phyloP scores from a whole-genome alignment of 2,797 vertebrate genomes.

The Pipistrellus kuhlii region DNA sequence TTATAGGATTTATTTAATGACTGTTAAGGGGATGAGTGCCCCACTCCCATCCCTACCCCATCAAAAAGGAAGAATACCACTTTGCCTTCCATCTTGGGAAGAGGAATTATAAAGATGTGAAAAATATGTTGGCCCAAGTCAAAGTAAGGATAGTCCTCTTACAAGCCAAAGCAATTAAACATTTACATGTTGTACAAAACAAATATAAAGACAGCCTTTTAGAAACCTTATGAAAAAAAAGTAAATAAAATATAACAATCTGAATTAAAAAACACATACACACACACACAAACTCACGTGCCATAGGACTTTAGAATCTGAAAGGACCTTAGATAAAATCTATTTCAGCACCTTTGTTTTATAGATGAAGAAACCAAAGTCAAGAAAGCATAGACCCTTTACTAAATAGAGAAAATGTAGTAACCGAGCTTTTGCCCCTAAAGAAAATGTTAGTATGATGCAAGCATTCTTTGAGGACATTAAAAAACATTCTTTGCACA shows the following conservation, averaged over 20 bases:
- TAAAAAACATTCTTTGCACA: constrained; percentile 8
- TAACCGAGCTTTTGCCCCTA: constrained; percentile 1
- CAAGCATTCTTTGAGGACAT: not conserved
- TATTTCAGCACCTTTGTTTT: not conserved
- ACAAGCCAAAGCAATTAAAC: constrained; percentile 5
- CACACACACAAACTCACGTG: not conserved
- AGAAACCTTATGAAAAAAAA: not conserved
- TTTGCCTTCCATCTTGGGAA: constrained; percentile 6
- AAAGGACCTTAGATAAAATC: constrained; percentile 13
- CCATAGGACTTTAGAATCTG: not conserved
- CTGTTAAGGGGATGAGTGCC: not conserved
- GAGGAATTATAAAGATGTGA: not conserved
- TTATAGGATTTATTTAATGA: constrained; percentile 21
- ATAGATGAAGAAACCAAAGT: constrained; percentile 18
- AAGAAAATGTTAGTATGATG: not conserved
- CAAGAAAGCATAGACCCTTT: not conserved
- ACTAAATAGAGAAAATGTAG: constrained; percentile 15
- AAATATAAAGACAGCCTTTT: not conserved
- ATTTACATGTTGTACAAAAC: not conserved
- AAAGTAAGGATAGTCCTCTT: not conserved
- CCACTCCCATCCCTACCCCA: not conserved
- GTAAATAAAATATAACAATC: not conserved
- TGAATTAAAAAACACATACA: not conserved
- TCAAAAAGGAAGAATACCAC: not conserved
- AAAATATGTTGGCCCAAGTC: not conserved